These are phyloP conservation scores for Eupeodes luniger DNA, from an alignment of 2,888 invertebrate genomes.

Conservation along the genomic window DNA sequence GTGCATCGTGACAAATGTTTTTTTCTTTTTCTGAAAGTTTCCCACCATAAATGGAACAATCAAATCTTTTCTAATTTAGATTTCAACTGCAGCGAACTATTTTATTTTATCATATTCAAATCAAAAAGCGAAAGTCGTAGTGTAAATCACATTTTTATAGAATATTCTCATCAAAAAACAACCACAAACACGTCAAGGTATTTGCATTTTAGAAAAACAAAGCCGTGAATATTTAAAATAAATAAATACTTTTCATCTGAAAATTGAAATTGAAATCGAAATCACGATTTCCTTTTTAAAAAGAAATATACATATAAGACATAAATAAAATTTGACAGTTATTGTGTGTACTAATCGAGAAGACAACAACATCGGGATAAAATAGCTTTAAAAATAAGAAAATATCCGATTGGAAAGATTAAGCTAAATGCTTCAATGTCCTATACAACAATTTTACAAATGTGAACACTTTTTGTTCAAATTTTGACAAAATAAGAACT, in stretches of 20 bases:
- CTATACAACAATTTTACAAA: too few relatives aligned
- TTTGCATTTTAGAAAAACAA: constrained; percentile 17
- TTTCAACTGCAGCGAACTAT: too few relatives aligned
- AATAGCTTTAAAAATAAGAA: background rate
- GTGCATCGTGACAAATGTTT: too few relatives aligned
- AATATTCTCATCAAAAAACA: background rate
- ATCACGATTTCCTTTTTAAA: constrained; percentile 51
- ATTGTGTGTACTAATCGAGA: background rate
- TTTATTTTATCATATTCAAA: background rate
- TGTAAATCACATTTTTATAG: background rate
- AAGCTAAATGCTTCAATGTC: too few relatives aligned
- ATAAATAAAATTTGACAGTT: background rate
- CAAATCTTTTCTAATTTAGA: too few relatives aligned
- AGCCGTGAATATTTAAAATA: too few relatives aligned
- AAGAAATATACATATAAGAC: background rate
- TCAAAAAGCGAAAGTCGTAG: constrained; percentile 11
- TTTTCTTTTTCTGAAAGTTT: too few relatives aligned
- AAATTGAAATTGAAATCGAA: constrained; percentile 57
- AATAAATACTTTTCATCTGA: background rate
- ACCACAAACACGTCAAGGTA: background rate
- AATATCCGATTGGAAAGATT: too few relatives aligned
- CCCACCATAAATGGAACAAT: too few relatives aligned
- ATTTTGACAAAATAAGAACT: too few relatives aligned
- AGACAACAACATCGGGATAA: background rate
- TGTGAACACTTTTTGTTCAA: too few relatives aligned